Conservation (phyloP, 2,888 invertebrate species). For the Nomada hirtipes region DNA sequence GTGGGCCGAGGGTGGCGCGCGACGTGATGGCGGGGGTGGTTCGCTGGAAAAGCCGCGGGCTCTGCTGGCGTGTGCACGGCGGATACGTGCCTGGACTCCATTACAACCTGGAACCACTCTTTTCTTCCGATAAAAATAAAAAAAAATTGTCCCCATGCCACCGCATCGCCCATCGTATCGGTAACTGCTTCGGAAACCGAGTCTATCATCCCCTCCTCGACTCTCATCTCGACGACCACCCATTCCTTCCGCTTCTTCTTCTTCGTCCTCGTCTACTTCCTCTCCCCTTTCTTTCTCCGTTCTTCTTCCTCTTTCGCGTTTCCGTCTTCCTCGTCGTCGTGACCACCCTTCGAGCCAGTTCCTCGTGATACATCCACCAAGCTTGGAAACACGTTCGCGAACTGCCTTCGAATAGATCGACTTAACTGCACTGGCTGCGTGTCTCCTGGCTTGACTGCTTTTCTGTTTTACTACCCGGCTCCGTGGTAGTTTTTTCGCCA, state of each 20-base stretch:
- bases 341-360: conserved; percentile 49
- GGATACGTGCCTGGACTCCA: conserved; percentile 79
- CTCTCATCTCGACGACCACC: conserved; percentile 40
- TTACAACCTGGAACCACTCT: conserved; percentile 75
- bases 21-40: conserved; percentile 39
- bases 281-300: conserved; percentile 1
- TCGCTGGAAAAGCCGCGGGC: conserved; percentile 78
- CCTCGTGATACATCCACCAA: conserved; percentile 58
- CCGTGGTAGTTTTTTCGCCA: neutral
- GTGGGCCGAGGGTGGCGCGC: neutral
- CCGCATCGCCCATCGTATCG: conserved; percentile 65
- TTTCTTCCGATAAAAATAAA: conserved; percentile 77
- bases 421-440: conserved; percentile 32
- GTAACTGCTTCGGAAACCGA: conserved; percentile 71
- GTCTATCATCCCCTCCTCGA: conserved; percentile 52
- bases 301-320: neutral
- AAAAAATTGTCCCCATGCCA: conserved; percentile 70
- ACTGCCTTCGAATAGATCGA: conserved; percentile 51
- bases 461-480: conserved; percentile 10
- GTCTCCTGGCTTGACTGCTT: conserved; percentile 10
- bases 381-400: conserved; percentile 55
- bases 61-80: conserved; percentile 80
- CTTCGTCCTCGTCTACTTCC: conserved; percentile 21
- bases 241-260: conserved; percentile 10
- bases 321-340: conserved; percentile 16